Evolutionary conservation across 30 jellyfish, hydroid and myxozoan genomes (phyloP).

Genomic region (Pseudorhiza aurosa): DNA sequence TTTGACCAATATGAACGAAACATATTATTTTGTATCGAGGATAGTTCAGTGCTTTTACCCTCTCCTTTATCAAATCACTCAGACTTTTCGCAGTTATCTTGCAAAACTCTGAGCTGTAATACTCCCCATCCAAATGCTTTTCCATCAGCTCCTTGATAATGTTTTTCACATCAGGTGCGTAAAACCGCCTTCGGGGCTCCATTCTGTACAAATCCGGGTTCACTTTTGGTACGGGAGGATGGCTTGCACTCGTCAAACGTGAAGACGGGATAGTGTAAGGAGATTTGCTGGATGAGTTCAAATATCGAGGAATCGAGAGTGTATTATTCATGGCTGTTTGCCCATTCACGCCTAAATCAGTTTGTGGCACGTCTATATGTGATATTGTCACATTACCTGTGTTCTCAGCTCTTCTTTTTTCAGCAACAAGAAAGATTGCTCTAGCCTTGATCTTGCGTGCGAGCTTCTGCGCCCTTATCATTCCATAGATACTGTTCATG

Average conservation of each 20-base stretch:
- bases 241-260: conserved; percentile 61
- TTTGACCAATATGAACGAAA: conserved; percentile 70
- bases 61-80: conserved; percentile 54
- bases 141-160: conserved; percentile 46
- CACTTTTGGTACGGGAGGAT: conserved; percentile 32
- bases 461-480: conserved; percentile 69
- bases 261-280: conserved; percentile 47
- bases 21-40: conserved; percentile 46
- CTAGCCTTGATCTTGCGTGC: conserved; percentile 60
- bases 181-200: conserved; percentile 49
- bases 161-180: conserved; percentile 49
- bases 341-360: conserved; percentile 1
- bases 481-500: conserved; percentile 61
- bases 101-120: conserved; percentile 27
- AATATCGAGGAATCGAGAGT: conserved; percentile 31
- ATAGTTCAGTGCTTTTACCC: conserved; percentile 48
- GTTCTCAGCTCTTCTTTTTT: conserved; percentile 37
- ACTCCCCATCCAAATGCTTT: conserved; percentile 23
- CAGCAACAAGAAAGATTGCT: conserved; percentile 58
- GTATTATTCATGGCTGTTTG: conserved; percentile 40
- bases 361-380: conserved; percentile 45
- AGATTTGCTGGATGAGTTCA: conserved; percentile 28
- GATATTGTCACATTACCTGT: conserved; percentile 20
- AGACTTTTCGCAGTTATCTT: conserved; percentile 24
- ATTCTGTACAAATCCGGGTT: conserved; percentile 53